Evolutionary conservation across 2,113 vertebrate genomes (phyloP).

Genomic region (Okapia johnstoni): DNA sequence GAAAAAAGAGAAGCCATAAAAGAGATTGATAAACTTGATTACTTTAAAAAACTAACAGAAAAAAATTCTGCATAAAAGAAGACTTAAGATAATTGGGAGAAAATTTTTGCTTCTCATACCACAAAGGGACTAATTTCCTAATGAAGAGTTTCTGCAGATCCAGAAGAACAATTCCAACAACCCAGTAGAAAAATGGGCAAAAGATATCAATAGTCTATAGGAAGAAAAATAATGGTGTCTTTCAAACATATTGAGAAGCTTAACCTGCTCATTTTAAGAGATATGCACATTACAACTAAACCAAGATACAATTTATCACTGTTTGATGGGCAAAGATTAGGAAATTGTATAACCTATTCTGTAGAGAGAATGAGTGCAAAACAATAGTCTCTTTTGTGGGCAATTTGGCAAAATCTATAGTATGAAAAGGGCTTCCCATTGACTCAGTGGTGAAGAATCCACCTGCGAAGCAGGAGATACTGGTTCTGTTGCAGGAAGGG

Average conservation of each 20-base stretch:
- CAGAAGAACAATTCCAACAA: background rate
- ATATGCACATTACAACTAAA: background rate
- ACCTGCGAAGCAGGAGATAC: too few relatives aligned
- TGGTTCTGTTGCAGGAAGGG: too few relatives aligned
- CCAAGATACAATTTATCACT: background rate
- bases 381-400: background rate
- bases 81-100: background rate
- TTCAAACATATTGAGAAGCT: background rate
- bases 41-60: background rate
- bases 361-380: background rate
- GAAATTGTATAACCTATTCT: background rate
- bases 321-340: background rate
- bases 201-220: background rate
- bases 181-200: background rate
- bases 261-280: background rate
- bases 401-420: background rate
- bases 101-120: background rate
- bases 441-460: too few relatives aligned
- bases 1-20: background rate
- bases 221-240: background rate
- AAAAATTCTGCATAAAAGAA: background rate
- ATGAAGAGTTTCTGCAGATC: background rate
- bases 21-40: background rate
- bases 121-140: background rate
- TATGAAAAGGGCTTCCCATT: too few relatives aligned